A percentile compares a stretch with the other conserved stretches of the same genome.
Evolutionary conservation across 2,113 vertebrate genomes (phyloP).

Genomic region (Glaucomys volans): DNA sequence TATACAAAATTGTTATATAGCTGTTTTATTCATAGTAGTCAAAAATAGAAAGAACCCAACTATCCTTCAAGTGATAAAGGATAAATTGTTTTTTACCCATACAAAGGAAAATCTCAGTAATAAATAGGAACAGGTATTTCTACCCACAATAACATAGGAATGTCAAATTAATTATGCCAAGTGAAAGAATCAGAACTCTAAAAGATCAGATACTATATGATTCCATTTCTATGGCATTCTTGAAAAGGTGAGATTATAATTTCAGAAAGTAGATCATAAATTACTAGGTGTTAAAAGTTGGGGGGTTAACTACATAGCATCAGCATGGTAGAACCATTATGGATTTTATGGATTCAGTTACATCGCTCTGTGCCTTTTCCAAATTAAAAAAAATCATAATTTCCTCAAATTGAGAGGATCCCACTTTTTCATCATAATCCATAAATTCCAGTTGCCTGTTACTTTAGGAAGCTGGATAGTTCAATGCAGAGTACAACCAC

Average conservation of each 20-base stretch:
- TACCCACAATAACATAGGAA: neutral
- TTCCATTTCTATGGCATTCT: constrained; percentile 21
- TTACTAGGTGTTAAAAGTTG: neutral
- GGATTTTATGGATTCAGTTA: neutral
- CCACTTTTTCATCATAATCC: neutral
- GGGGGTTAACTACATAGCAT: neutral
- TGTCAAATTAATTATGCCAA: neutral
- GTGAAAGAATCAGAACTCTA: neutral
- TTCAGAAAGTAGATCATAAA: neutral
- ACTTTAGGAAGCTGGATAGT: neutral
- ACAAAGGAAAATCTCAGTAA: neutral
- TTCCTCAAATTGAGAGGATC: neutral
- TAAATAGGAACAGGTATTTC: neutral
- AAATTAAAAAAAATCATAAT: constrained; percentile 15
- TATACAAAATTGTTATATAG: neutral
- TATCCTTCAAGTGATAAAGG: neutral
- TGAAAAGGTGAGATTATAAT: neutral
- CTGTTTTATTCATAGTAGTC: neutral
- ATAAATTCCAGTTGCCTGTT: neutral
- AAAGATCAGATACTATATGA: neutral
- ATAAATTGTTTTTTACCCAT: neutral
- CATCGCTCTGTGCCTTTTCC: neutral
- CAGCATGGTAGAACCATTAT: neutral
- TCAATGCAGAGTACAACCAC: neutral
- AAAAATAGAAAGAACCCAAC: neutral